phyloP scores from a whole-genome alignment of 2,113 vertebrate species.

The Poeciliopsis prolifica region DNA sequence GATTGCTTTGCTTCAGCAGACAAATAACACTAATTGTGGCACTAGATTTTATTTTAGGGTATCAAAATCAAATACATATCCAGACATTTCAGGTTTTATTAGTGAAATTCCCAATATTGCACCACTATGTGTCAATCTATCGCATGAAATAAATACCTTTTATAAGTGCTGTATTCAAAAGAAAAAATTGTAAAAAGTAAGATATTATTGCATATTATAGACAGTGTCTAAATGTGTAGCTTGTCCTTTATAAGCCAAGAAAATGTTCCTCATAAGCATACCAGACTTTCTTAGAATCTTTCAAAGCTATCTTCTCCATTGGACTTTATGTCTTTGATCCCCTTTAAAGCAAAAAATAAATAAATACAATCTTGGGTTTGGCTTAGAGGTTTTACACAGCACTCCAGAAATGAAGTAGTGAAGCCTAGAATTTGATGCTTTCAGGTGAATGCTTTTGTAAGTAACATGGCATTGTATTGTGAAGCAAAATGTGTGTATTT shows the following conservation, averaged over 20 bases:
- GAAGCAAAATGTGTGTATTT: background rate
- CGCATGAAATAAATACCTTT: too few relatives aligned
- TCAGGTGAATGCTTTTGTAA: background rate
- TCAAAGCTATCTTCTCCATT: background rate
- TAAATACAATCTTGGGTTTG: background rate
- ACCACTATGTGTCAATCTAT: too few relatives aligned
- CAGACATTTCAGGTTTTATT: too few relatives aligned
- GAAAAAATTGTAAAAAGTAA: too few relatives aligned
- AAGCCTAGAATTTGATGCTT: background rate
- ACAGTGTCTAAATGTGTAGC: too few relatives aligned
- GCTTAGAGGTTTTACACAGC: background rate
- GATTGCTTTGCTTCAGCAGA: too few relatives aligned
- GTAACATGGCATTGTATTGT: background rate
- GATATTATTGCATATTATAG: too few relatives aligned
- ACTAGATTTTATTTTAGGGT: too few relatives aligned
- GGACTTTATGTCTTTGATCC: background rate
- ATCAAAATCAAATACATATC: too few relatives aligned
- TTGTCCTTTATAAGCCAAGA: background rate
- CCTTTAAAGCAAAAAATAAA: background rate
- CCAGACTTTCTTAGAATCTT: background rate
- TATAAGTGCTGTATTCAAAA: too few relatives aligned
- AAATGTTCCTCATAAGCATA: background rate
- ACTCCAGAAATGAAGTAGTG: background rate
- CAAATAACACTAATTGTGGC: too few relatives aligned
- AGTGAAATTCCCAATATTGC: too few relatives aligned